These are phyloP conservation scores for Pocillopora verrucosa DNA, from an alignment of 64 coral and sea anemone species.

Conservation along the genomic window DNA sequence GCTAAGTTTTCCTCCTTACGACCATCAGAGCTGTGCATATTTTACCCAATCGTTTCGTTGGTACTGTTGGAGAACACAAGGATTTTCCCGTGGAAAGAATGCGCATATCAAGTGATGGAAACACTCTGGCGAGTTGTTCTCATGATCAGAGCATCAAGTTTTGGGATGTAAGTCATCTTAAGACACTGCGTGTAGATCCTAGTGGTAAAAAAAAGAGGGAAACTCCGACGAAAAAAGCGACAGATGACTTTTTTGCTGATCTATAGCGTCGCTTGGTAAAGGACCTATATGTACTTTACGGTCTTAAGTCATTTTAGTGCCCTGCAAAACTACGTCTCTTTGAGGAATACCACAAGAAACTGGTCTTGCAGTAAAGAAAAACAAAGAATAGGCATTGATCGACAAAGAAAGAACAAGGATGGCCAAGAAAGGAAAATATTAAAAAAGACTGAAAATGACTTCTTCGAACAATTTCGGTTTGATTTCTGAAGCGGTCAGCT, in stretches of 20 bases:
- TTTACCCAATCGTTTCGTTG: constrained; percentile 80
- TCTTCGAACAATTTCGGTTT: too few species aligned
- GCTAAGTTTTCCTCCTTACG: not conserved
- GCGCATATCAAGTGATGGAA: constrained; percentile 66
- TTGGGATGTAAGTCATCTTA: constrained; percentile 84
- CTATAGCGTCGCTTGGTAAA: constrained; percentile 25
- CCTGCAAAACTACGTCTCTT: too few species aligned
- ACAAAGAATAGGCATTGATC: too few species aligned
- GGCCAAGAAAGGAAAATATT: too few species aligned
- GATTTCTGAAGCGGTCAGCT: too few species aligned
- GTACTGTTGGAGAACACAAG: constrained; percentile 83
- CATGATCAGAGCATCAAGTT: constrained; percentile 92
- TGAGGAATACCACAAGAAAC: too few species aligned
- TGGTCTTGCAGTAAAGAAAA: too few species aligned
- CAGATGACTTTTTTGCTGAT: constrained; percentile 88
- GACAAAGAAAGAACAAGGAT: too few species aligned
- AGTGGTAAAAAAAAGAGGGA: constrained; percentile 56
- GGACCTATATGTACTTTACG: too few species aligned
- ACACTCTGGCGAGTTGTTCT: constrained; percentile 80
- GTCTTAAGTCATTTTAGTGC: too few species aligned
- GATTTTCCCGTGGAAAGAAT: constrained; percentile 96
- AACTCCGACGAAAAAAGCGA: not conserved
- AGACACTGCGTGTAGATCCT: constrained; percentile 37
- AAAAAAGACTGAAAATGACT: too few species aligned
- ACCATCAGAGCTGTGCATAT: constrained; percentile 79